These are phyloP conservation scores for Pachyuromys duprasi DNA, from an alignment of 2,797 vertebrate species.

Conservation along the genomic window DNA sequence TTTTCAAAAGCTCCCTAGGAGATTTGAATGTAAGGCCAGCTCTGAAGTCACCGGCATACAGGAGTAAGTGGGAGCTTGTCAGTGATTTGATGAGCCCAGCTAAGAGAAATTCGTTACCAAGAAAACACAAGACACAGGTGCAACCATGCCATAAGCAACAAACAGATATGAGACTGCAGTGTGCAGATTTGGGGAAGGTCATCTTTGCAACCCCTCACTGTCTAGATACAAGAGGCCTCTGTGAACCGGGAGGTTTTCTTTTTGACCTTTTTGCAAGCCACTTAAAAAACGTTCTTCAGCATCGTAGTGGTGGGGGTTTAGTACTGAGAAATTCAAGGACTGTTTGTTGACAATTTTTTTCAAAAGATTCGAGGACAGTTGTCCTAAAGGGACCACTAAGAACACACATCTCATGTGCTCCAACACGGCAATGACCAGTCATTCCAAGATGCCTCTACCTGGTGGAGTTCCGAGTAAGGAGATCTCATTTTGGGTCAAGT, in stretches of 20 bases:
- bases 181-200: background rate
- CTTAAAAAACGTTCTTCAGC: background rate
- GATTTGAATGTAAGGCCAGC: background rate
- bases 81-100: constrained; percentile 4
- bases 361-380: background rate
- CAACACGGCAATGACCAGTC: background rate
- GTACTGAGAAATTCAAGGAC: background rate
- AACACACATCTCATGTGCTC: background rate
- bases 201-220: background rate
- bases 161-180: background rate
- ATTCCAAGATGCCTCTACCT: background rate
- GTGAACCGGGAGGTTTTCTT: background rate
- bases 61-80: background rate
- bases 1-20: background rate
- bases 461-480: background rate
- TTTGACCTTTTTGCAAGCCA: background rate
- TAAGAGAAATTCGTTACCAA: background rate
- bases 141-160: background rate
- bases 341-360: background rate
- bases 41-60: background rate
- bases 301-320: background rate
- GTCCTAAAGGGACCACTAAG: background rate
- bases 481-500: background rate
- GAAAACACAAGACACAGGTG: background rate
- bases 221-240: background rate